phyloP scores from a whole-genome alignment of 2,888 invertebrate species.

The Amblyjoppa proteus region DNA sequence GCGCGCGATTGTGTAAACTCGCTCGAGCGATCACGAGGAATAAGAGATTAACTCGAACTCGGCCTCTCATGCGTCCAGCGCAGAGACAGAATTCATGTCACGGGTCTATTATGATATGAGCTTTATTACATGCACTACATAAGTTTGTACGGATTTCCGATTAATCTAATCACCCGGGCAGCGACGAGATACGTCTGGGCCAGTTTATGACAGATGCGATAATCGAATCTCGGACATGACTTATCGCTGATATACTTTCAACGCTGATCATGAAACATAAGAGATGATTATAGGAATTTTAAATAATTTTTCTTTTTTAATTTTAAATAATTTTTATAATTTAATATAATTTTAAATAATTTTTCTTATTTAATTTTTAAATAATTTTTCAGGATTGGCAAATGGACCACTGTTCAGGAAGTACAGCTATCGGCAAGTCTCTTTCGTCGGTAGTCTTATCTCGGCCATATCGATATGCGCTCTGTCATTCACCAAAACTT shows the following conservation, averaged over 20 bases:
- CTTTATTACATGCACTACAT: conserved; percentile 31
- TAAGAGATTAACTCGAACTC: conserved; percentile 23
- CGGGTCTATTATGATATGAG: conserved; percentile 29
- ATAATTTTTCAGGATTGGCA: conserved; percentile 88
- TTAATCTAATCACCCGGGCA: conserved; percentile 59
- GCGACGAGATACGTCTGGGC: conserved; percentile 9
- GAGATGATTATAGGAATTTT: background rate
- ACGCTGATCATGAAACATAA: background rate
- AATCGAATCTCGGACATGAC: conserved; percentile 44
- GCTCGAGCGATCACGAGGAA: conserved; percentile 20
- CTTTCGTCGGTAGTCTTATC: conserved; percentile 87
- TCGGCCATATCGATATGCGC: conserved; percentile 88
- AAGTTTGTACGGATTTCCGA: conserved; percentile 40
- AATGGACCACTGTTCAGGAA: conserved; percentile 90
- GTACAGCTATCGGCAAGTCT: conserved; percentile 90
- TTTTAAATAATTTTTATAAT: background rate
- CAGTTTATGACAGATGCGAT: conserved; percentile 35
- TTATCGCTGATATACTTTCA: background rate
- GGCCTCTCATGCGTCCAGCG: background rate
- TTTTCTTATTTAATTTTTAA: no score
- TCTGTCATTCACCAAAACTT: conserved; percentile 88
- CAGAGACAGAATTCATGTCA: conserved; percentile 19
- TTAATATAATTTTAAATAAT: background rate
- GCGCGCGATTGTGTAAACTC: conserved; percentile 25
- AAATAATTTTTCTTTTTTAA: background rate